Evolutionary conservation across 1,140 invertebrate genomes (phyloP).

Genomic region (Drosophila obscura): DNA sequence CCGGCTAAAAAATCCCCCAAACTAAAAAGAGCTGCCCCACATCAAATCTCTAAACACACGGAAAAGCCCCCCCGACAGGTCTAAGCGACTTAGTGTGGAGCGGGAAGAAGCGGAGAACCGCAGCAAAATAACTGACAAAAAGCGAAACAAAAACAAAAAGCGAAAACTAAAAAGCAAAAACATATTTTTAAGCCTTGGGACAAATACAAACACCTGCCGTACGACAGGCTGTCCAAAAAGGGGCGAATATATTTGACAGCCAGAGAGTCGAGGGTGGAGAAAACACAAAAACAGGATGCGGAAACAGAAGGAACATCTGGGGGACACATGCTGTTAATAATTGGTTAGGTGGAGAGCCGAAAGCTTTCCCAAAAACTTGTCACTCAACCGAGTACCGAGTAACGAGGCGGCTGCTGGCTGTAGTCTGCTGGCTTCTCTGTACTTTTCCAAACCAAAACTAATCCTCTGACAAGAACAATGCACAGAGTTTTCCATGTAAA

Average conservation of each 20-base stretch:
- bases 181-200: slow-evolving; percentile 55
- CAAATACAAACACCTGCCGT: slow-evolving; percentile 63
- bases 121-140: slow-evolving; percentile 46
- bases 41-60: too few species aligned
- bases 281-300: background rate
- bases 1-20: too few species aligned
- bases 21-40: too few species aligned
- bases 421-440: background rate
- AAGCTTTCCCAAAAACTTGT: slow-evolving; percentile 58
- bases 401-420: too few species aligned
- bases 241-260: slow-evolving; percentile 31
- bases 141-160: slow-evolving; percentile 17
- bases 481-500: too few species aligned
- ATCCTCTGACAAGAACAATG: too few species aligned
- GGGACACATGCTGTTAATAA: slow-evolving; percentile 73
- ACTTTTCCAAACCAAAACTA: background rate
- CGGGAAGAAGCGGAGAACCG: slow-evolving; percentile 38
- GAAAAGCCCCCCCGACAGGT: too few species aligned
- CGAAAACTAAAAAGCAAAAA: slow-evolving; percentile 23
- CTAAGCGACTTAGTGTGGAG: slow-evolving; percentile 5
- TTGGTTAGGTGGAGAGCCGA: slow-evolving; percentile 44
- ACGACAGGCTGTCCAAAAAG: slow-evolving; percentile 19
- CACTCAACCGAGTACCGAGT: slow-evolving; percentile 32
- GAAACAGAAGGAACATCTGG: background rate
- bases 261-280: background rate